A percentile compares a stretch with the other conserved stretches of the same genome.
Evolutionary conservation across 2,113 vertebrate species (phyloP).

Genomic region (Mustelus asterias): DNA sequence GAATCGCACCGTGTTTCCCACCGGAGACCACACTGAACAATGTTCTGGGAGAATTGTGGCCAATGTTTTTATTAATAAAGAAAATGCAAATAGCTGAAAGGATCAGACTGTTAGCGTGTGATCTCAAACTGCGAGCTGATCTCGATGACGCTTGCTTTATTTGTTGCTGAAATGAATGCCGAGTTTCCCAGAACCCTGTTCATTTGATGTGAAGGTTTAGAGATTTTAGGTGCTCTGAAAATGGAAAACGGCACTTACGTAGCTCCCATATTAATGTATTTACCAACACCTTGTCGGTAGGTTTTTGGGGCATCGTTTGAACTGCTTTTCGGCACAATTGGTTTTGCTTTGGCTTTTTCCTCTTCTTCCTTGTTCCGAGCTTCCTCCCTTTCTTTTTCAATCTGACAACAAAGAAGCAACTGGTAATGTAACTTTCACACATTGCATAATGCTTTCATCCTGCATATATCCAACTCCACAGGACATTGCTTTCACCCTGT

Average conservation of each 20-base stretch:
- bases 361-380: constrained; percentile 62
- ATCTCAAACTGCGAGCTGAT: background rate
- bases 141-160: background rate
- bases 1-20: no score
- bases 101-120: background rate
- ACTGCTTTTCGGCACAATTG: constrained; percentile 53
- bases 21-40: no score
- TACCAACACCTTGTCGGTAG: constrained; percentile 81
- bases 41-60: no score
- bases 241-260: constrained; percentile 59
- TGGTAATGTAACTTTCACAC: background rate
- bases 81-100: background rate
- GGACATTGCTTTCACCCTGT: background rate
- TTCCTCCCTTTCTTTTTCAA: constrained; percentile 77
- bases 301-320: constrained; percentile 65
- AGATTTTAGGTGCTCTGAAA: background rate
- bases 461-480: background rate
- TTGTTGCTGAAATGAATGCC: background rate
- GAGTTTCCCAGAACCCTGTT: background rate
- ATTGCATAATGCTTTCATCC: background rate
- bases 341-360: constrained; percentile 55
- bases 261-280: constrained; percentile 81
- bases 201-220: background rate
- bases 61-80: background rate
- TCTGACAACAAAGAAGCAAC: constrained; percentile 56